Percentiles rank a stretch among this genome's conserved stretches.
These are phyloP conservation scores for Cephonodes hylas DNA, from an alignment of 2,888 invertebrate species.

Conservation along the genomic window DNA sequence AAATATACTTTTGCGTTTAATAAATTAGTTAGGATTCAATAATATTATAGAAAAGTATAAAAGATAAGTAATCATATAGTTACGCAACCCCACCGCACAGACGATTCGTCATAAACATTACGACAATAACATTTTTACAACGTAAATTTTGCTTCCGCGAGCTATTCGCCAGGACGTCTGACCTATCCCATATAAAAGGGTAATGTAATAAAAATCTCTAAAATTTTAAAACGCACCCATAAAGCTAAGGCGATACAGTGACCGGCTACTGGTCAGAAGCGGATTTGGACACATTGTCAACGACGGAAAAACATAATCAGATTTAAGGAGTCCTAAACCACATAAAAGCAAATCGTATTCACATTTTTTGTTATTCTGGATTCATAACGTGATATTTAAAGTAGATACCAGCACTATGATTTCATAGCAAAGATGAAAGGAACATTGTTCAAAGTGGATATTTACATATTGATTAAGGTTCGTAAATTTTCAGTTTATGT, in stretches of 20 bases:
- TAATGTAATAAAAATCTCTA: slow-evolving; percentile 58
- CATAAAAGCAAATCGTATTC: no score
- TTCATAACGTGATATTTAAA: no score
- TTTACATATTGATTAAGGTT: no score
- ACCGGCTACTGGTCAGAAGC: slow-evolving; percentile 11
- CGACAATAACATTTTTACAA: slow-evolving; percentile 14
- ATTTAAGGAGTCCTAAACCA: no score
- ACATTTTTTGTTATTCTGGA: no score
- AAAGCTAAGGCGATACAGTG: slow-evolving; percentile 66
- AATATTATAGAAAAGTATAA: background rate
- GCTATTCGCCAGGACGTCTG: slow-evolving; percentile 24
- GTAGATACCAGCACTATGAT: no score
- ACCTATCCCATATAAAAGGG: slow-evolving; percentile 41
- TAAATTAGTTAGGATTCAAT: no score
- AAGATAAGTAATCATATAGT: background rate
- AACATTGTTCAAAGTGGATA: no score
- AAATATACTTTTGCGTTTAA: background rate
- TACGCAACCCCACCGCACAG: background rate
- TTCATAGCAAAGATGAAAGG: no score
- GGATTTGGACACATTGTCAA: slow-evolving; percentile 18
- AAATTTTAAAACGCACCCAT: slow-evolving; percentile 64
- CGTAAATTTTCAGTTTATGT: no score
- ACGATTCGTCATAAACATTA: slow-evolving; percentile 3
- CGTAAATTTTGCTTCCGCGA: slow-evolving; percentile 16
- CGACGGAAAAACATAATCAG: no score